Evolutionary conservation across 2,888 invertebrate species (phyloP).

Genomic region (Seira musarum): DNA sequence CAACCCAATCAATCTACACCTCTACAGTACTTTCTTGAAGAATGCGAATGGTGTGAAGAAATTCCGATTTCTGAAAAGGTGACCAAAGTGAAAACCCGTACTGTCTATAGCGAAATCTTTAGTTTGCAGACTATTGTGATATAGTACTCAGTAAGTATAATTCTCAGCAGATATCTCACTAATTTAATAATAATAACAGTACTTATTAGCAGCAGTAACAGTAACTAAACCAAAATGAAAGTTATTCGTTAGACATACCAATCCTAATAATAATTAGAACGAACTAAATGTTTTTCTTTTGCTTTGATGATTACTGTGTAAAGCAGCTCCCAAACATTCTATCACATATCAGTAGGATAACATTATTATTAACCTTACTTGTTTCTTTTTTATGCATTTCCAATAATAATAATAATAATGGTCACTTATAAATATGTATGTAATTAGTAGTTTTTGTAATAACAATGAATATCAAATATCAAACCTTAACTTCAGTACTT

Average conservation of each 20-base stretch:
- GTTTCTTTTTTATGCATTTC: background rate
- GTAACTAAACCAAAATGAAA: background rate
- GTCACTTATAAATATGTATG: slow-evolving; percentile 1
- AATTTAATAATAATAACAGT: background rate
- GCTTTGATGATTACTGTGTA: background rate
- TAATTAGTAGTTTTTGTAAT: slow-evolving; percentile 32
- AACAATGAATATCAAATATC: slow-evolving; percentile 50
- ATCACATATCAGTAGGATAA: slow-evolving; percentile 46
- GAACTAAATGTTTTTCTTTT: background rate
- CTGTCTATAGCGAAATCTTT: background rate
- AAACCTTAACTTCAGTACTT: slow-evolving; percentile 41
- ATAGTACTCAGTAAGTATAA: background rate
- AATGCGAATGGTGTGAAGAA: background rate
- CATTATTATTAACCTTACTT: slow-evolving; percentile 1
- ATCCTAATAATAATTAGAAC: background rate
- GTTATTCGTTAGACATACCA: background rate
- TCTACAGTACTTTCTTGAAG: background rate
- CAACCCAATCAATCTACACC: background rate
- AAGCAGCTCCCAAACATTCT: slow-evolving; percentile 34
- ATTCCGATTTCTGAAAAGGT: background rate
- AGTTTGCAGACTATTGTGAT: background rate
- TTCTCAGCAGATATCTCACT: slow-evolving; percentile 3
- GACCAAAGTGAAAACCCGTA: background rate
- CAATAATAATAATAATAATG: slow-evolving; percentile 1
- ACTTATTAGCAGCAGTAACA: background rate